Conservation (phyloP, 2,888 invertebrate species). For the Tubulanus polymorphus region DNA sequence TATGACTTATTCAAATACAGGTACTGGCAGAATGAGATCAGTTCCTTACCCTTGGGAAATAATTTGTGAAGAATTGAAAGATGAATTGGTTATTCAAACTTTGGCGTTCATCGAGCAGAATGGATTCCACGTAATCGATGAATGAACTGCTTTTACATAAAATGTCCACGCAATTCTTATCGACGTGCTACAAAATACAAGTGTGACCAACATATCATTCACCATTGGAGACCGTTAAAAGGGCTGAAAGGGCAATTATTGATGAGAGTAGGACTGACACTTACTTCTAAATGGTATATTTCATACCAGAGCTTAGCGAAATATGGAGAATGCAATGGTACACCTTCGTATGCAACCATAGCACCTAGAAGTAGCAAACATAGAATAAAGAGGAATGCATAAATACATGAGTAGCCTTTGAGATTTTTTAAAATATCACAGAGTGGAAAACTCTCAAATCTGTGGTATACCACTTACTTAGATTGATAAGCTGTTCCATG, state of each 20-base stretch:
- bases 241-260: background rate
- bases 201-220: background rate
- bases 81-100: constrained; percentile 80
- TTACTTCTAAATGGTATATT: constrained; percentile 71
- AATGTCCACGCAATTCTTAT: constrained; percentile 76
- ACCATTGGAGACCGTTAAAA: background rate
- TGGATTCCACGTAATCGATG: constrained; percentile 85
- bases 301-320: constrained; percentile 92
- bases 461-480: constrained; percentile 62
- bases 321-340: constrained; percentile 79
- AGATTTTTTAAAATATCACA: too few species aligned
- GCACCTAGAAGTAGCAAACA: constrained; percentile 37
- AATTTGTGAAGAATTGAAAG: constrained; percentile 81
- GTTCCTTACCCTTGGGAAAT: constrained; percentile 77
- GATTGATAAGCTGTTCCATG: constrained; percentile 77
- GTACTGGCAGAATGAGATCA: background rate
- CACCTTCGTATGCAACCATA: constrained; percentile 83
- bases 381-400: too few species aligned
- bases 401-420: too few species aligned
- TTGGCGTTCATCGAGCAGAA: constrained; percentile 79
- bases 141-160: constrained; percentile 77
- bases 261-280: constrained; percentile 16
- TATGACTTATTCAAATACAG: background rate
- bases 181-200: constrained; percentile 61
- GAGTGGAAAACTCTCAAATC: too few species aligned